phyloP scores from a whole-genome alignment of 2,888 invertebrate genomes.

The Lithosia quadra region DNA sequence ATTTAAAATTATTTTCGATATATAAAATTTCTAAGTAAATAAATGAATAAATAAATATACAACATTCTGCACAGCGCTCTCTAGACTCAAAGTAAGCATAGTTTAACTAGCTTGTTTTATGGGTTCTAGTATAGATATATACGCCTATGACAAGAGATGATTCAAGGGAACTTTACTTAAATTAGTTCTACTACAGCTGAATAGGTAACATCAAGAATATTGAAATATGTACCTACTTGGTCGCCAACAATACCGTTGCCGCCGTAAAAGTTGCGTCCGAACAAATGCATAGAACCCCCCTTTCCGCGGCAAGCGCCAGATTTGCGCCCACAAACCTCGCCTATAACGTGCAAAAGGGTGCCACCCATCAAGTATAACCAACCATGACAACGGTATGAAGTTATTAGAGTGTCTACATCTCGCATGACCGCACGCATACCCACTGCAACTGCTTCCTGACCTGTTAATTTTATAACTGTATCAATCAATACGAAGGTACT shows the following conservation, averaged over 20 bases:
- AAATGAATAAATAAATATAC: no score
- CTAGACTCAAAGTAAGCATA: no score
- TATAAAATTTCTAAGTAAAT: no score
- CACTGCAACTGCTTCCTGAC: constrained; percentile 90
- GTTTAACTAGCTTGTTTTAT: no score
- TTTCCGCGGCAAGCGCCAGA: constrained; percentile 97
- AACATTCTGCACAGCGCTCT: no score
- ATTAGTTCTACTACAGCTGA: no score
- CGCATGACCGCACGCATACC: constrained; percentile 96
- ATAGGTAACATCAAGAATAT: background rate
- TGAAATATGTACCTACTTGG: constrained; percentile 88
- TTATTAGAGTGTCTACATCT: constrained; percentile 94
- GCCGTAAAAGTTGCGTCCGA: constrained; percentile 95
- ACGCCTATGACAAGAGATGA: no score
- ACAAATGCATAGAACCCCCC: constrained; percentile 99
- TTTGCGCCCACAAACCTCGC: constrained; percentile 96
- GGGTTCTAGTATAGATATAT: no score
- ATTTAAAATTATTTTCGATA: no score
- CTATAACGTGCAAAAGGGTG: constrained; percentile 91
- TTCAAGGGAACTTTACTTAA: no score
- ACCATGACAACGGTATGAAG: constrained; percentile 99
- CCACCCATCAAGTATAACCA: constrained; percentile 98
- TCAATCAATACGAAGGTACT: no score
- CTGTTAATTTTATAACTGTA: constrained; percentile 52
- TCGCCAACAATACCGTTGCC: constrained; percentile 99